Evolutionary conservation across 2,797 vertebrate genomes (phyloP), one percentile per base, ranked within the genome.

Genomic region (Adrianichthys oophorus): DNA sequence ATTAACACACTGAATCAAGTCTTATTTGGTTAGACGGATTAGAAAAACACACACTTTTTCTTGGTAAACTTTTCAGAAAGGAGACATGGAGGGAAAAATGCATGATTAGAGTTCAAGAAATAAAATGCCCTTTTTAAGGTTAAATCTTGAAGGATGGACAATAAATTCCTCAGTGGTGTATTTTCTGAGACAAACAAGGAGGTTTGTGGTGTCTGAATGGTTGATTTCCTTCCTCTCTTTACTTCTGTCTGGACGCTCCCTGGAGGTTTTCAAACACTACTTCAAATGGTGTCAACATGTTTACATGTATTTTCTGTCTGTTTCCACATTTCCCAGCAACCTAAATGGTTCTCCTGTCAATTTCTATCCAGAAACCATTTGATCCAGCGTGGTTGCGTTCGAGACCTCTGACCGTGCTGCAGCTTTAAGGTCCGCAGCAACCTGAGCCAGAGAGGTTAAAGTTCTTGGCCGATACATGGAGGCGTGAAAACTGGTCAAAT

Each of bases 371-470:
- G 59, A 52, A 18, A 46, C 16, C 6, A 62, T 84, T 83, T 85
- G 83, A 88, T 88, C 84, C 21, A 1, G 2, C 23, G 46, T 21
- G n/a, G 47, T 66, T 41, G 43, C 66, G 61, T 64, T 40, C 0
- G 18, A 58, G 81, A 84, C 82, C 84, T 85, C 68, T 87, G 86
- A 85, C 76, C 52, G 3, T 4, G 62, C 65, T 61, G 60, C 40
- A 67, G 56, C 68, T 79, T 77, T 46, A 70, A 59, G 60, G 48
- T 64, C 41, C 56, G 18, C 44, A 59, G 76, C 71, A 88, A 83
- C 71, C 71, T 23, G 66, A 83, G 74, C 58, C 29, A 15, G 15
- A 48, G 65, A 45, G 71, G 62, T 76, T 72, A 61, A 74, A 72
- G 63, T 70, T 70, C 49, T 59, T 65, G 47, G 37, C 21, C 50